Conservation (phyloP, 2,797 vertebrate genomes). For the Typhlichthys eigenmanni region DNA sequence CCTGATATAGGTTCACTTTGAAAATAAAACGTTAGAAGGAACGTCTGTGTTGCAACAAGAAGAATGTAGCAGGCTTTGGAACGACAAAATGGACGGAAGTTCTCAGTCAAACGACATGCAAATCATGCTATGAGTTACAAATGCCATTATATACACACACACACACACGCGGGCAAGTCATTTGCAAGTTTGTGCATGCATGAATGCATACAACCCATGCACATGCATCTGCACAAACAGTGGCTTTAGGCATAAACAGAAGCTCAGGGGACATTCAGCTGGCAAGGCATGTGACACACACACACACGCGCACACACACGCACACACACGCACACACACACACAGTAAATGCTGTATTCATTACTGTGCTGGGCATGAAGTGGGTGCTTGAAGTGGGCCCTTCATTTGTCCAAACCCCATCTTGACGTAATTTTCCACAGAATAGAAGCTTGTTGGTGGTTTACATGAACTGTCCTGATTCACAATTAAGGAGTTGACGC, state of each 20-base stretch:
- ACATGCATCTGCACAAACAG: too few relatives aligned
- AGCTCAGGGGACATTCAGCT: too few relatives aligned
- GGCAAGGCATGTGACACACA: too few relatives aligned
- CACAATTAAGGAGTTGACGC: too few relatives aligned
- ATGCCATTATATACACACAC: neutral
- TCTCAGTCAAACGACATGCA: neutral
- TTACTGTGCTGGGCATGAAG: neutral
- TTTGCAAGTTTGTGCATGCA: too few relatives aligned
- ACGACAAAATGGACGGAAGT: neutral
- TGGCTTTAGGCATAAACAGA: too few relatives aligned
- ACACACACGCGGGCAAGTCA: slow-evolving; percentile 11
- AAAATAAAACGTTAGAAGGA: slow-evolving; percentile 18
- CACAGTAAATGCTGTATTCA: slow-evolving; percentile 4
- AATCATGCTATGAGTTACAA: neutral
- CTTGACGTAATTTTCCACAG: too few relatives aligned
- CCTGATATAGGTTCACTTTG: slow-evolving; percentile 4
- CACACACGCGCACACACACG: neutral
- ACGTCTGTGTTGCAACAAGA: neutral
- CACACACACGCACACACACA: slow-evolving; percentile 1
- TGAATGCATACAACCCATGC: too few relatives aligned
- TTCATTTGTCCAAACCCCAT: too few relatives aligned
- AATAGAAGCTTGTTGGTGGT: too few relatives aligned
- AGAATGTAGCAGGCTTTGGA: neutral
- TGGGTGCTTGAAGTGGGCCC: too few relatives aligned
- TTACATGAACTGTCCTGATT: too few relatives aligned